phyloP scores from a whole-genome alignment of 2,113 vertebrate genomes.

The Vanacampus margaritifer region DNA sequence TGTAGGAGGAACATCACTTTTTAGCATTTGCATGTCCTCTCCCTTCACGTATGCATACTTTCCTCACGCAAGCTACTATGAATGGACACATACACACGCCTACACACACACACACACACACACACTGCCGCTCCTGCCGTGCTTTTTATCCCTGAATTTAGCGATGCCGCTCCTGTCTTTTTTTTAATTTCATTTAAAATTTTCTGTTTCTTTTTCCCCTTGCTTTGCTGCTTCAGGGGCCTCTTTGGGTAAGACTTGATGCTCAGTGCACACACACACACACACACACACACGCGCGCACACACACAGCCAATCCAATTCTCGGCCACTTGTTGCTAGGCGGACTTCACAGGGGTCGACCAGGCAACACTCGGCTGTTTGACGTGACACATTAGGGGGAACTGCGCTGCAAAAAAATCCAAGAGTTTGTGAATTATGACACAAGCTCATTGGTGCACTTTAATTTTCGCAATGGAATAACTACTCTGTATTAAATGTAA shows the following conservation, averaged over 20 bases:
- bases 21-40: neutral
- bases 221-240: slow-evolving; percentile 77
- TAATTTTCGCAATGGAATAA: too few relatives aligned
- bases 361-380: neutral
- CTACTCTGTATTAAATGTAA: too few relatives aligned
- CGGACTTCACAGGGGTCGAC: neutral
- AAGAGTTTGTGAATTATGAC: too few relatives aligned
- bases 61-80: neutral
- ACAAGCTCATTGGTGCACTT: too few relatives aligned
- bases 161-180: neutral
- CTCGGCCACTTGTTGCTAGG: neutral
- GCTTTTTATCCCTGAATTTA: neutral
- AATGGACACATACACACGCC: too few relatives aligned
- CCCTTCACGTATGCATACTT: neutral
- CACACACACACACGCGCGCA: slow-evolving; percentile 12
- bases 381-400: neutral
- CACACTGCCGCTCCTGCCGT: neutral
- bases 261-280: slow-evolving; percentile 17
- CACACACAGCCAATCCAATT: slow-evolving; percentile 4
- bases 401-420: too few relatives aligned
- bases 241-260: slow-evolving; percentile 83
- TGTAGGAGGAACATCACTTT: neutral
- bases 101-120: neutral
- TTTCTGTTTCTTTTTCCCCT: slow-evolving; percentile 15
- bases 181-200: neutral